A percentile compares a stretch with the other conserved stretches of the same genome.
phyloP scores from a whole-genome alignment of 2,888 invertebrate species.

The Thereva nobilitata region DNA sequence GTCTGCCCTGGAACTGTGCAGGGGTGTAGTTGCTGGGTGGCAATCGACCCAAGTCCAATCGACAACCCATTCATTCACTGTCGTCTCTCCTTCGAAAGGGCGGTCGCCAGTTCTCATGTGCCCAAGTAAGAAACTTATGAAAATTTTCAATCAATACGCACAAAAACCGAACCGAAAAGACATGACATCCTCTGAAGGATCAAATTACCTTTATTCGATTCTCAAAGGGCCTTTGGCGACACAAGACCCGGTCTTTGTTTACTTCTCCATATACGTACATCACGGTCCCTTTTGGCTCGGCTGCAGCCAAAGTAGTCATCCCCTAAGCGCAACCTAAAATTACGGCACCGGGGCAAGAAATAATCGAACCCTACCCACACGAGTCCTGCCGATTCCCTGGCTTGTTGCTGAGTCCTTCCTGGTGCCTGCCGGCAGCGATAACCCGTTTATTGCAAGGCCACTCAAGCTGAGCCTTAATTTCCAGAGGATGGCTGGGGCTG shows the following conservation, averaged over 20 bases:
- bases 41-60: too few species aligned
- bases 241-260: background rate
- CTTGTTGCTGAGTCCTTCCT: slow-evolving; percentile 1
- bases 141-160: background rate
- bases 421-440: background rate
- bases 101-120: too few species aligned
- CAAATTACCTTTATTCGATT: slow-evolving; percentile 17
- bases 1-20: too few species aligned
- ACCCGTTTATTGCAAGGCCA: too few species aligned
- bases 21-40: too few species aligned
- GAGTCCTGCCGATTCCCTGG: background rate
- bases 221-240: slow-evolving; percentile 8
- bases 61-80: too few species aligned
- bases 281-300: too few species aligned
- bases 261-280: background rate
- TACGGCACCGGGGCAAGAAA: background rate
- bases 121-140: slow-evolving; percentile 9
- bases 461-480: too few species aligned
- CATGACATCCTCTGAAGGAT: slow-evolving; percentile 10
- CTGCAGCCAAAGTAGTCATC: background rate
- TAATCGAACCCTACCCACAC: slow-evolving; percentile 23
- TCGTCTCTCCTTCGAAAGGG: too few species aligned
- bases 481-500: too few species aligned
- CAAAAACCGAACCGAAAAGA: background rate
- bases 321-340: slow-evolving; percentile 4